Conservation (phyloP, 2,888 invertebrate species). For the Euplagia quadripunctaria region DNA sequence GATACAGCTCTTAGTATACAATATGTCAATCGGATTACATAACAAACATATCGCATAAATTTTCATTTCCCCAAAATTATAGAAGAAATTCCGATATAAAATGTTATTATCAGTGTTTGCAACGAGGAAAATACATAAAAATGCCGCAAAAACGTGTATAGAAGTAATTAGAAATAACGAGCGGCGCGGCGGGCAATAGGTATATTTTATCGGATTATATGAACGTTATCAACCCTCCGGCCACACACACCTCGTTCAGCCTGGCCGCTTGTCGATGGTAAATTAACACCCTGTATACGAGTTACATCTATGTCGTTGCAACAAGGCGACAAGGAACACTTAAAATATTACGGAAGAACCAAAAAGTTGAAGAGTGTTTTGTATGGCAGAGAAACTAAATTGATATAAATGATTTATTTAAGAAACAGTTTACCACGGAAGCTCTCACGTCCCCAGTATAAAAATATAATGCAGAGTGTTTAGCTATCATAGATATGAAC, state of each 20-base stretch:
- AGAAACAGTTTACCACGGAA: too few species aligned
- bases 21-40: too few species aligned
- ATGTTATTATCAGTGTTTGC: slow-evolving; percentile 39
- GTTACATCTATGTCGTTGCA: slow-evolving; percentile 50
- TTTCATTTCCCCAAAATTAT: background rate
- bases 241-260: slow-evolving; percentile 60
- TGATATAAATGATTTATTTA: too few species aligned
- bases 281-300: slow-evolving; percentile 69
- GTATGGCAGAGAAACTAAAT: background rate
- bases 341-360: slow-evolving; percentile 5
- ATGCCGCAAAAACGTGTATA: slow-evolving; percentile 53
- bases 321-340: slow-evolving; percentile 5
- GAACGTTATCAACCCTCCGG: slow-evolving; percentile 74
- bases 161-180: slow-evolving; percentile 79
- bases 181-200: slow-evolving; percentile 65
- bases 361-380: background rate
- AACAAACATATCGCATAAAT: background rate
- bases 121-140: slow-evolving; percentile 47
- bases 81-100: background rate
- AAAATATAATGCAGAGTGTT: background rate
- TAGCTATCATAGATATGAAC: background rate
- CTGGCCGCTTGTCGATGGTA: slow-evolving; percentile 68
- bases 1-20: too few species aligned
- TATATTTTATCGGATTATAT: slow-evolving; percentile 83
- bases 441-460: too few species aligned